Base-by-base conservation (phyloP, 2,888 invertebrate genomes). In the Drosophila lacicola region DNA sequence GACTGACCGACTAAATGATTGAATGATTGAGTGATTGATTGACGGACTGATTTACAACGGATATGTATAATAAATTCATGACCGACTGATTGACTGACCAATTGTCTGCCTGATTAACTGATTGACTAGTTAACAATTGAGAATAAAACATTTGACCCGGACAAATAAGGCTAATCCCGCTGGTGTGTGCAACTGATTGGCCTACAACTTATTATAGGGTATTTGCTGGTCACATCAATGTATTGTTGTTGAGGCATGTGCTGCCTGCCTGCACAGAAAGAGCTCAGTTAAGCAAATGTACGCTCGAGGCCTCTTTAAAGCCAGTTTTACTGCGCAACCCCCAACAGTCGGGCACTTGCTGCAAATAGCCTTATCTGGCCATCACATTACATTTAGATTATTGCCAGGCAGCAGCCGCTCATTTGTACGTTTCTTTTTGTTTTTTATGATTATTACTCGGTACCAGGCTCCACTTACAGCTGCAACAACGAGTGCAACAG, bases 311-410 rank as follows among this genome's bases (percentile, higher is more conserved):
- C 6, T 19, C 39, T 21, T 34, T 37, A 41, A 42, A 45, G 47
- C 14, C 56, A 37, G 25, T 8, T 49, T 53, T 69, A 60, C 25
- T 56, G 73, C 29, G 29, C 8, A 2, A 29, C 8, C 58, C 5
- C 19, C 25, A 36, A 50, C 11, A 11, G 46, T 8, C 34, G 51
- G 21, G 47, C 53, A 55, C 42, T 72, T 65, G 75, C 8, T 34
- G 54, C 55, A 49, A 66, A 66, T 68, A 50, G 42, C 57, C 65
- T 82, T 82, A 78, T 73, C 71, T 78, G 72, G 78, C 58, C 65
- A 75, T 78, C 70, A 70, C 70, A 75, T 80, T 62, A 81, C 78
- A 67, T 67, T 80, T 68, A 60, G 75, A 82, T 82, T 78, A 82
- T 78, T 75, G 66, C 60, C 67, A 49, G 53, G 50, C 54, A 56